Conservation (phyloP, 2,113 vertebrate species). For the Pedetes capensis region DNA sequence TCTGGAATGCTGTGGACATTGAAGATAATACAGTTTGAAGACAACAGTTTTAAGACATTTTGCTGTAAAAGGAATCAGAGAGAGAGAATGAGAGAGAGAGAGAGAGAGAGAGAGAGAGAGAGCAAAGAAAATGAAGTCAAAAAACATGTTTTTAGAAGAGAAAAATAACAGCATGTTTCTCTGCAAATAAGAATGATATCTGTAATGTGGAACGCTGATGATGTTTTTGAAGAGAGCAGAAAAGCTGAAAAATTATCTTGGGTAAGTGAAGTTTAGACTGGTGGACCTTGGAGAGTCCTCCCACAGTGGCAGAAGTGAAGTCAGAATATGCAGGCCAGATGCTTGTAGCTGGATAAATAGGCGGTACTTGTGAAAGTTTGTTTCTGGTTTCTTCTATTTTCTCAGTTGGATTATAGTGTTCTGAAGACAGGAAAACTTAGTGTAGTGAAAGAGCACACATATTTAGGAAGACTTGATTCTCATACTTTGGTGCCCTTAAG, state of each 20-base stretch:
- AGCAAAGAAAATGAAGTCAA: neutral
- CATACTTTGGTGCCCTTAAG: neutral
- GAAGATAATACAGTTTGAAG: neutral
- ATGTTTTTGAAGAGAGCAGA: neutral
- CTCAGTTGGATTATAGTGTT: neutral
- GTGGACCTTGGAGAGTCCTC: accelerated
- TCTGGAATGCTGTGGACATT: too few species aligned
- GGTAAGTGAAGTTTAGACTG: neutral
- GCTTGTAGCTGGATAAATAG: too few species aligned
- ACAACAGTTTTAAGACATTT: neutral
- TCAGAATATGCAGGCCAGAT: neutral
- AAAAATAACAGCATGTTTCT: neutral
- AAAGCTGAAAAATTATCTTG: neutral
- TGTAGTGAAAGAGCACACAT: neutral
- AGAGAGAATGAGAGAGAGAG: neutral
- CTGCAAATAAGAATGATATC: neutral
- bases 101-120: neutral
- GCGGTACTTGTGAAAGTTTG: neutral
- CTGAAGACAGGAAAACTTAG: neutral
- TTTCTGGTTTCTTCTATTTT: neutral
- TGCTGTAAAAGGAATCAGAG: neutral
- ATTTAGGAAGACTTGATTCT: neutral
- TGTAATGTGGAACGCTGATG: neutral
- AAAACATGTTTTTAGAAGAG: neutral
- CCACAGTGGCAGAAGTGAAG: neutral